Conservation (phyloP, 64 coral and sea anemone genomes). For the Astreopora myriophthalma region DNA sequence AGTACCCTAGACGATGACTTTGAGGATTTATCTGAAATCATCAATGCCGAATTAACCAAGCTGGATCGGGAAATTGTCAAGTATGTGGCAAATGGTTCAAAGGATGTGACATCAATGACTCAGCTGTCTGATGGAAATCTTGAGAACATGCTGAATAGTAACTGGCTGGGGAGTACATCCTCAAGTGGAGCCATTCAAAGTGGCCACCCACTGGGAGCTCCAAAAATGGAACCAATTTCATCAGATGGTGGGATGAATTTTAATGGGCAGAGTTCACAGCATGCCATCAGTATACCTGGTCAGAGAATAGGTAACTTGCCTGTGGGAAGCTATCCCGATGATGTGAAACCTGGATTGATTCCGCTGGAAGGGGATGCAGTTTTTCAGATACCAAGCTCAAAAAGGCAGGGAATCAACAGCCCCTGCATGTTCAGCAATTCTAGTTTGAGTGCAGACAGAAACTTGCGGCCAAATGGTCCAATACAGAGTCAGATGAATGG, state of each 20-base stretch:
- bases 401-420: neutral
- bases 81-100: slow-evolving; percentile 37
- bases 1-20: slow-evolving; percentile 49
- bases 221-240: slow-evolving; percentile 48
- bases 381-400: neutral
- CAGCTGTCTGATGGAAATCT: neutral
- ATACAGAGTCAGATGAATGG: neutral
- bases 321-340: neutral
- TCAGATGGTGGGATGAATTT: slow-evolving; percentile 2
- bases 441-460: neutral
- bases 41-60: slow-evolving; percentile 22
- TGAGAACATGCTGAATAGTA: neutral
- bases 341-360: slow-evolving; percentile 3
- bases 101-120: neutral
- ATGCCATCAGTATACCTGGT: neutral
- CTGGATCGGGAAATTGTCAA: slow-evolving; percentile 59
- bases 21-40: slow-evolving; percentile 51
- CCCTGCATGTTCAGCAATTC: slow-evolving; percentile 29
- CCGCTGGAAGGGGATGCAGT: neutral
- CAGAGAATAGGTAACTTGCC: neutral
- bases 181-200: neutral
- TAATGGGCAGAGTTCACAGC: neutral
- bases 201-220: neutral
- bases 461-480: neutral
- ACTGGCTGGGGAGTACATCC: neutral